Base-by-base conservation (phyloP, 2,113 vertebrate genomes). In the Rhipidura dahli region DNA sequence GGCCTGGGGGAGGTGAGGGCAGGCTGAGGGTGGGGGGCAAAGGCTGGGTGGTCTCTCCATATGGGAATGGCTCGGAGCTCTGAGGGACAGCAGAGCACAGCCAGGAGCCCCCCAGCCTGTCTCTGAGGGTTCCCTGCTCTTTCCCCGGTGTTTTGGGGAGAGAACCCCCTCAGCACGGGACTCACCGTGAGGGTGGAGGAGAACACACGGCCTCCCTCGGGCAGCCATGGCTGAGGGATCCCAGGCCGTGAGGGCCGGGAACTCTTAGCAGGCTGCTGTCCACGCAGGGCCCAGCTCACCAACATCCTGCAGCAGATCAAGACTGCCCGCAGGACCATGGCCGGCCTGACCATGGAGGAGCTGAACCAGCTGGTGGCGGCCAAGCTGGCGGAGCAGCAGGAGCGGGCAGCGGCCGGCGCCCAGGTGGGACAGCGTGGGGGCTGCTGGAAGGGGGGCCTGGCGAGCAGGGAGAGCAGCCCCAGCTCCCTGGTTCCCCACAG, bases 231-330 rank as follows among this genome's bases (percentile, higher is more conserved):
- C 27, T 45, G 54, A 51, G 85, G 44, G 31, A 26, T 44, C 9
- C 6, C 26, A 1, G 5, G 15, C 3, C 2, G 1, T 2, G 27
- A 31, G 79, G 35, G 5, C 27, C 4, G 42, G 40, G 60, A 40
- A 7, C 82, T 70, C 75, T 95, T 1, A 90, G 45, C 49, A 30
- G 61, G 89, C 69, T 49, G 60, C 78, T 85, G 53, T 54, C 69
- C 92, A 28, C 3, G 16, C 92, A 99, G 98, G 96, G 90, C 96
- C 23, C 98, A 99, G 95, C 98, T 99, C 95, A 99, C 97, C 80
- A 96, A 95, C 47, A 98, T 99, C 73, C 98, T 99, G 83, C 98
- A 99, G 98, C 99, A 99, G 96, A 99, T 99, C 90, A 99, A 99
- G 97, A 98, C 96, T 4, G 98, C 98, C 3, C 98, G 99, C 2